Evolutionary conservation across 1,140 invertebrate genomes (phyloP).

Genomic region (Panulirus ornatus): DNA sequence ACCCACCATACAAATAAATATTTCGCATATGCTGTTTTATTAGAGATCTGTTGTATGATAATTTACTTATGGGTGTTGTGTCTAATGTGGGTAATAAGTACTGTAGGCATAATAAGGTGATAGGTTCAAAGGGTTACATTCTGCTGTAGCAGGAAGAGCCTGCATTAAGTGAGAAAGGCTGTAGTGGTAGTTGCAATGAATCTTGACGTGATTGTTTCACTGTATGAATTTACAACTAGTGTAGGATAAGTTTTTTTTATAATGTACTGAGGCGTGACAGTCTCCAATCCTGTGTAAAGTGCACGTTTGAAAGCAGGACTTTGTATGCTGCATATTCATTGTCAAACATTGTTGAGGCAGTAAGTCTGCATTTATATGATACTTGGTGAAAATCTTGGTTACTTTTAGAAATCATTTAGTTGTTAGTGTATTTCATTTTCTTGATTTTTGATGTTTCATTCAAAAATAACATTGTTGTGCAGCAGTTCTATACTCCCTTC

Average conservation of each 20-base stretch:
- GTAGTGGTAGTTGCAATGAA: constrained; percentile 66
- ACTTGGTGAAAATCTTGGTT: constrained; percentile 27
- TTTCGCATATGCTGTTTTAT: constrained; percentile 58
- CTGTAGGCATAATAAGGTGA: constrained; percentile 68
- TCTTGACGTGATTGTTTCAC: constrained; percentile 56
- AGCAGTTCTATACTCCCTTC: background rate
- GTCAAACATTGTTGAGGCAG: constrained; percentile 56
- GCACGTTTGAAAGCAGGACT: constrained; percentile 48
- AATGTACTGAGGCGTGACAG: constrained; percentile 27
- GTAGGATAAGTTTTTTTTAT: constrained; percentile 59
- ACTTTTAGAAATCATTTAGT: constrained; percentile 34
- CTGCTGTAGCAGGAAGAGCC: constrained; percentile 44
- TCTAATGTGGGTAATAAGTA: constrained; percentile 67
- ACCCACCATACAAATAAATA: constrained; percentile 65
- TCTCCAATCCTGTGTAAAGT: constrained; percentile 47
- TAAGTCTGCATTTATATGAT: constrained; percentile 32
- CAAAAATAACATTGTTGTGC: background rate
- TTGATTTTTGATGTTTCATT: constrained; percentile 1
- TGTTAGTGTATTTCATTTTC: constrained; percentile 16
- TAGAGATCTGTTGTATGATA: constrained; percentile 71
- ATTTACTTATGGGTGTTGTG: constrained; percentile 70
- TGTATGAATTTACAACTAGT: constrained; percentile 57
- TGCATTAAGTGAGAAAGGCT: constrained; percentile 51
- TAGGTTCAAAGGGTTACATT: constrained; percentile 58
- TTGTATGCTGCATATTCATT: constrained; percentile 49